phyloP scores from a whole-genome alignment of 2,888 invertebrate species.

The Eupithecia inturbata region DNA sequence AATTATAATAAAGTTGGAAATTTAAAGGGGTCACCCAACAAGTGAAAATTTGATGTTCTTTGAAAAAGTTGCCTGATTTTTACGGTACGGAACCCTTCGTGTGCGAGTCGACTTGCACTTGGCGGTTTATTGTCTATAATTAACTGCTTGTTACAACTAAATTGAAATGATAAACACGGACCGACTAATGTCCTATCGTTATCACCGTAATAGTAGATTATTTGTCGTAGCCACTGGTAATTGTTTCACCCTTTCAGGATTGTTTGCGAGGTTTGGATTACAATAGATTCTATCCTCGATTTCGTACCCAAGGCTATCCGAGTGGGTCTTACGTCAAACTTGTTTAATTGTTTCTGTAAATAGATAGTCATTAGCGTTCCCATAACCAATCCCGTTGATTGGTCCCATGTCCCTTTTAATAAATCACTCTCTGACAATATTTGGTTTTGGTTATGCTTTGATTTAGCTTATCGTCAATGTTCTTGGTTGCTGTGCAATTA shows the following conservation, averaged over 20 bases:
- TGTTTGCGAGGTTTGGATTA: constrained; percentile 37
- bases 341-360: constrained; percentile 39
- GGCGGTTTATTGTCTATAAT: too few relatives aligned
- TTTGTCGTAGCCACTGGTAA: constrained; percentile 38
- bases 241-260: constrained; percentile 38
- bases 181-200: constrained; percentile 26
- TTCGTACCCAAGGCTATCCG: constrained; percentile 29
- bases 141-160: constrained; percentile 21
- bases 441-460: not conserved
- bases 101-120: too few relatives aligned
- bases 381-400: constrained; percentile 2
- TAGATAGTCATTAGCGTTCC: constrained; percentile 25
- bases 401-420: constrained; percentile 7
- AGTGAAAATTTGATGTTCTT: too few relatives aligned
- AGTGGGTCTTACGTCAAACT: constrained; percentile 36
- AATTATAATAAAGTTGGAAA: too few relatives aligned
- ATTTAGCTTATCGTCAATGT: not conserved
- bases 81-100: too few relatives aligned
- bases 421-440: constrained; percentile 13
- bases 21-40: too few relatives aligned
- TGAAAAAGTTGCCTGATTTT: too few relatives aligned
- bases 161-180: constrained; percentile 28
- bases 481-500: not conserved
- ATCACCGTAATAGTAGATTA: constrained; percentile 32
- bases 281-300: constrained; percentile 33